Percentiles rank a stretch among this genome's conserved stretches.
phyloP scores from a whole-genome alignment of 2,888 invertebrate species.

The Diadegma fenestrale region DNA sequence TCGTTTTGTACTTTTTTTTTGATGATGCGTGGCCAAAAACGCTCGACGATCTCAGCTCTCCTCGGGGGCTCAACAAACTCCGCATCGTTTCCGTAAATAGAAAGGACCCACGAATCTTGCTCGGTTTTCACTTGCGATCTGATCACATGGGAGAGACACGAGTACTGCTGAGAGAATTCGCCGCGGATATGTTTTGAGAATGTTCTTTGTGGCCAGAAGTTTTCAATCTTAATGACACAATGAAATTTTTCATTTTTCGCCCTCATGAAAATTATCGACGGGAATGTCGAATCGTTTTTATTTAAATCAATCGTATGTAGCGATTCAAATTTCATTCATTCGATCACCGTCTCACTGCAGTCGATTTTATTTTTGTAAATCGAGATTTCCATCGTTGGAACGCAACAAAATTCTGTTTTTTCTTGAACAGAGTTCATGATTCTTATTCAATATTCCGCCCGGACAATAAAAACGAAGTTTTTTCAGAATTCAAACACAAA shows the following conservation, averaged over 20 bases:
- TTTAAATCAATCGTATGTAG: not conserved
- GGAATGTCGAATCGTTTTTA: not conserved
- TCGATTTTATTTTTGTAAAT: not conserved
- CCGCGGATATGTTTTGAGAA: not conserved
- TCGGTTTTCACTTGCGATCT: slow-evolving; percentile 51
- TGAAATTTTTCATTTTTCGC: not conserved
- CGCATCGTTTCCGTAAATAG: slow-evolving; percentile 64
- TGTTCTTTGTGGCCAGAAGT: slow-evolving; percentile 20
- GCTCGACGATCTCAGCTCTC: slow-evolving; percentile 14
- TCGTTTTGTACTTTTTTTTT: slow-evolving; percentile 38
- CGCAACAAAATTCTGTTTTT: not conserved
- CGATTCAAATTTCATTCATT: not conserved
- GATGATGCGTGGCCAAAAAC: slow-evolving; percentile 36
- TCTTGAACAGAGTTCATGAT: no score
- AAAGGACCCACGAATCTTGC: slow-evolving; percentile 50
- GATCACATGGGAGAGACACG: slow-evolving; percentile 36
- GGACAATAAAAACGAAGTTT: no score
- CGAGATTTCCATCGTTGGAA: no score
- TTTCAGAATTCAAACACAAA: no score
- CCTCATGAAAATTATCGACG: not conserved
- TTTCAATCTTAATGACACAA: not conserved
- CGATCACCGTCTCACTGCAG: not conserved
- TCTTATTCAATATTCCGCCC: no score
- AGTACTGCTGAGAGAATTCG: slow-evolving; percentile 42
- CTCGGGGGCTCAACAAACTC: slow-evolving; percentile 14